These are phyloP conservation scores for Oconnorella tubifera DNA, from an alignment of 2,888 invertebrate genomes.

Conservation along the genomic window DNA sequence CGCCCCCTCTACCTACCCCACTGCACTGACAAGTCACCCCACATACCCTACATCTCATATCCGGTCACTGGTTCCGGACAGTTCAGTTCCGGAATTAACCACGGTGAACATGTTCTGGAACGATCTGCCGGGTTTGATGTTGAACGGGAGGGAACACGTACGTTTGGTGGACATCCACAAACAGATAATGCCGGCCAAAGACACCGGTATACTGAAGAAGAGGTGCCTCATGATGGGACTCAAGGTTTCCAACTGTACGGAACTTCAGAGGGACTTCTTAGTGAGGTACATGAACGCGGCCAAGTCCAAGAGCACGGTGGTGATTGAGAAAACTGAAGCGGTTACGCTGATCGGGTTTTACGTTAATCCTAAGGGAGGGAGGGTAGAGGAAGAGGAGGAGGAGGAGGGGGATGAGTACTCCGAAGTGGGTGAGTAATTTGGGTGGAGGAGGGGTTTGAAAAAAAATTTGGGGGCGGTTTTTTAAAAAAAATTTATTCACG, in stretches of 20 bases:
- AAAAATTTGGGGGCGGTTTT: too few species aligned
- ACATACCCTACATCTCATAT: too few species aligned
- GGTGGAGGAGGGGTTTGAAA: too few species aligned
- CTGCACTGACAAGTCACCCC: too few species aligned
- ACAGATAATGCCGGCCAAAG: slow-evolving; percentile 55
- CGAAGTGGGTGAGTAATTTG: background rate
- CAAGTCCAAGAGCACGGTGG: slow-evolving; percentile 53
- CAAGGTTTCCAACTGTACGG: slow-evolving; percentile 50
- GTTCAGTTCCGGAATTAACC: slow-evolving; percentile 35
- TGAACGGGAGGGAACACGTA: slow-evolving; percentile 48
- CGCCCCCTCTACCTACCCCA: too few species aligned
- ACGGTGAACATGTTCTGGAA: slow-evolving; percentile 55
- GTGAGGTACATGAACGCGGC: slow-evolving; percentile 54
- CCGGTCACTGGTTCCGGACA: background rate
- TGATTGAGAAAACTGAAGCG: slow-evolving; percentile 50
- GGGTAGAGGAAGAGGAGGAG: background rate
- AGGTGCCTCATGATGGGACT: slow-evolving; percentile 51
- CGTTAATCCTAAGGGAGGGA: slow-evolving; percentile 44
- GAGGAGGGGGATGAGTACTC: background rate
- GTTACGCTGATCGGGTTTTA: slow-evolving; percentile 52
- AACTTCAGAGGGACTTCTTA: slow-evolving; percentile 55
- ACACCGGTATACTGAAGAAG: slow-evolving; percentile 55
- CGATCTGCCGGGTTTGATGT: slow-evolving; percentile 53
- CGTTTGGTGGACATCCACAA: slow-evolving; percentile 55
- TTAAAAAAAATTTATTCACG: too few species aligned